These are phyloP conservation scores for Paramormyrops kingsleyae DNA, from an alignment of 2,113 vertebrate species.

Conservation along the genomic window DNA sequence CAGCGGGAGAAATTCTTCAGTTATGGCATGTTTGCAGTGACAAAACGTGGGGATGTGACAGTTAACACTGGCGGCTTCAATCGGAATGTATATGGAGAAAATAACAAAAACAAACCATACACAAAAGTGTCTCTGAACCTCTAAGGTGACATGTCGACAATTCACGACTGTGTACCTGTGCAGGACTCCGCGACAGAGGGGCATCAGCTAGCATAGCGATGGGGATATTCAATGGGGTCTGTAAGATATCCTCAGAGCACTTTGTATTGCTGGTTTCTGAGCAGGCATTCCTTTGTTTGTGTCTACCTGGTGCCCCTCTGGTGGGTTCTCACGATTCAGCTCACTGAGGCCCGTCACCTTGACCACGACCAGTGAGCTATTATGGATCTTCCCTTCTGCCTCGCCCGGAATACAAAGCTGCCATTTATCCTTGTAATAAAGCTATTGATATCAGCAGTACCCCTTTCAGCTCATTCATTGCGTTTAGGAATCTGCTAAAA, in stretches of 20 bases:
- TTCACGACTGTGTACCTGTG: background rate
- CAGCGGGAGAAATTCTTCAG: background rate
- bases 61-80: background rate
- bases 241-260: background rate
- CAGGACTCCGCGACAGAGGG: background rate
- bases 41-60: background rate
- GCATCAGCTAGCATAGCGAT: background rate
- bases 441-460: constrained; percentile 47
- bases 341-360: constrained; percentile 25
- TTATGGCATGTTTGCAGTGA: background rate
- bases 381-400: constrained; percentile 47
- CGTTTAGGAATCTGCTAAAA: background rate
- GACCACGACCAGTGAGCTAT: constrained; percentile 62
- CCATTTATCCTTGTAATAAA: constrained; percentile 57
- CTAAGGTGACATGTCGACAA: background rate
- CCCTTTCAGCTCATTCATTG: constrained; percentile 17
- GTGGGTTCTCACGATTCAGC: background rate
- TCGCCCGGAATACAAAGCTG: constrained; percentile 44
- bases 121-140: background rate
- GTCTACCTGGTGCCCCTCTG: background rate
- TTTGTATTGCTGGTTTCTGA: background rate
- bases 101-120: background rate
- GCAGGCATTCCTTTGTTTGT: background rate
- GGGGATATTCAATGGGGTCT: background rate
- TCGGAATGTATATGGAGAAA: background rate